phyloP scores from a whole-genome alignment of 2,113 vertebrate genomes.

The Melanerpes aurifrons region DNA sequence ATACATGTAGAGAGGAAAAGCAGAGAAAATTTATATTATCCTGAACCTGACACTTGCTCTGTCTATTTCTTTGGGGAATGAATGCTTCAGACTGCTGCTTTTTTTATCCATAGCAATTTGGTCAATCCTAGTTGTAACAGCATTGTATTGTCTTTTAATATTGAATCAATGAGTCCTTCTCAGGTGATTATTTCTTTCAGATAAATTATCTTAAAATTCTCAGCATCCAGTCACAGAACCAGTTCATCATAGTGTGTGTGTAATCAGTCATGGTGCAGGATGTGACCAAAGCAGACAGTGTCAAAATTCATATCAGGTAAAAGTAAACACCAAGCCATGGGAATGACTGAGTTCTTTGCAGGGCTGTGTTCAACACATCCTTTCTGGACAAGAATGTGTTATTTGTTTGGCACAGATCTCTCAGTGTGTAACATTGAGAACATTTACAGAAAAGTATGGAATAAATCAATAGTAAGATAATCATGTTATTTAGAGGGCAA shows the following conservation, averaged over 20 bases:
- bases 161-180: neutral
- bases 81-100: neutral
- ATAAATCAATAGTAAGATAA: conserved; percentile 62
- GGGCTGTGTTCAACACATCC: neutral
- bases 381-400: neutral
- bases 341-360: neutral
- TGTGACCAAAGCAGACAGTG: neutral
- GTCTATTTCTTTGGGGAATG: neutral
- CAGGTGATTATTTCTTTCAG: neutral
- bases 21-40: neutral
- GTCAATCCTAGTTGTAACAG: neutral
- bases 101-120: neutral
- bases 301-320: neutral
- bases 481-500: conserved; percentile 30
- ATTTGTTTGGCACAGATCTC: conserved; percentile 8
- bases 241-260: neutral
- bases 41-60: neutral
- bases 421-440: neutral
- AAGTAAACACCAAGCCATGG: neutral
- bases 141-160: neutral
- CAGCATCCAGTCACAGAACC: neutral
- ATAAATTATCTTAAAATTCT: neutral
- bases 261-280: neutral
- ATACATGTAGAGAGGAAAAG: neutral
- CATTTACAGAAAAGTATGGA: conserved; percentile 4